Percentiles rank a stretch among this genome's conserved stretches.
Conservation (phyloP, 1,140 invertebrate genomes). For the Temnothorax longispinosus region DNA sequence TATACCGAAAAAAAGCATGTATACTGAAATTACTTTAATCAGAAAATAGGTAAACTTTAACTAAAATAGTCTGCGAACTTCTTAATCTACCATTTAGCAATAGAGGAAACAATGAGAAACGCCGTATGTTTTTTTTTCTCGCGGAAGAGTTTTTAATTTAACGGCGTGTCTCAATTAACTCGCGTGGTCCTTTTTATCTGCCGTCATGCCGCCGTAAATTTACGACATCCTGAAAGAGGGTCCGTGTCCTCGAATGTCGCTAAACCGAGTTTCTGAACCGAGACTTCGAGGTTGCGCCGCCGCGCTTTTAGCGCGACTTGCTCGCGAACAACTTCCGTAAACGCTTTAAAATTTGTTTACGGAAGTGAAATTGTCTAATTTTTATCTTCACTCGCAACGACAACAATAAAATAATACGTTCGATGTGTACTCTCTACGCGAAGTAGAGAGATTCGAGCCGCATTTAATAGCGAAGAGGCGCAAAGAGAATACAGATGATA, state of each 20-base stretch:
- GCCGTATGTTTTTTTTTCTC: not conserved
- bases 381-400: not conserved
- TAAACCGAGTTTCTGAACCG: constrained; percentile 44
- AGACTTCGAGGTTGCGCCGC: constrained; percentile 16
- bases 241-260: constrained; percentile 25
- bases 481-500: not conserved
- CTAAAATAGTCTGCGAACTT: not conserved
- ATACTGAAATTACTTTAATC: not conserved
- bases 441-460: not conserved
- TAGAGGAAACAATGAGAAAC: not conserved
- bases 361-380: not conserved
- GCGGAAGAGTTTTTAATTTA: constrained; percentile 38
- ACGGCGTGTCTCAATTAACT: constrained; percentile 15
- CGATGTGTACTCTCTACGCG: not conserved
- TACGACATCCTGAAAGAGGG: constrained; percentile 18
- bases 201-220: constrained; percentile 18
- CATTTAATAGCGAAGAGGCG: not conserved
- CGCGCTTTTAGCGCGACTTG: constrained; percentile 11
- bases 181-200: constrained; percentile 10
- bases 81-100: not conserved
- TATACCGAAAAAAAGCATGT: not conserved
- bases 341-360: not conserved
- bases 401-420: not conserved
- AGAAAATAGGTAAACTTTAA: not conserved
- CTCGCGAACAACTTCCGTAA: not conserved